These are phyloP conservation scores for Sula dactylatra DNA, from an alignment of 2,113 vertebrate species.

Conservation along the genomic window DNA sequence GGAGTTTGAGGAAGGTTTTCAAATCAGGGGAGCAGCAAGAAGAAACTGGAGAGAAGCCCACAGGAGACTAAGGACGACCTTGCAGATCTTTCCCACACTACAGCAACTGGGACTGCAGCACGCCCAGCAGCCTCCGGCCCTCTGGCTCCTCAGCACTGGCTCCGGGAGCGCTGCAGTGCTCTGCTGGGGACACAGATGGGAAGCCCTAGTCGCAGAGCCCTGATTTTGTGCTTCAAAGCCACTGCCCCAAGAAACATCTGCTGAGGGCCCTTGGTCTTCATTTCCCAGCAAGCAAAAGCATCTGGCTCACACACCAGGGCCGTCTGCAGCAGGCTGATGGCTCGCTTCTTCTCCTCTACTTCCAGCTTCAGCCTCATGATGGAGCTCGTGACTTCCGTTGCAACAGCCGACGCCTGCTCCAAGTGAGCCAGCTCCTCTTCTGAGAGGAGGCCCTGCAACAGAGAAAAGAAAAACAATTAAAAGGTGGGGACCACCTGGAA, in stretches of 20 bases:
- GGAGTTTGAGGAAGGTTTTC: not conserved
- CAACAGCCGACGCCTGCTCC: slow-evolving; percentile 80
- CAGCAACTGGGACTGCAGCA: fast-evolving
- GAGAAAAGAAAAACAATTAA: fast-evolving
- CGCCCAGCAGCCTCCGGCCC: not conserved
- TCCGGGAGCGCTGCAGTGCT: fast-evolving
- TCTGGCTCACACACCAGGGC: slow-evolving; percentile 78
- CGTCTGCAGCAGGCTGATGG: slow-evolving; percentile 83
- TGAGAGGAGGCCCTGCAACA: slow-evolving; percentile 70
- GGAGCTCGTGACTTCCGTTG: slow-evolving; percentile 79
- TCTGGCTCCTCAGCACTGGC: not conserved
- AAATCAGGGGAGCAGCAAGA: not conserved
- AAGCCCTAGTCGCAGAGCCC: not conserved
- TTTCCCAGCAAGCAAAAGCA: not conserved
- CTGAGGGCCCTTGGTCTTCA: not conserved
- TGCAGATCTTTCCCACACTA: not conserved
- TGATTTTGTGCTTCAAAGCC: not conserved
- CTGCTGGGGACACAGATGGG: not conserved
- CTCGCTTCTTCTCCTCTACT: slow-evolving; percentile 89
- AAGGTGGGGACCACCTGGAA: not conserved
- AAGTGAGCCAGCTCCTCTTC: slow-evolving; percentile 81
- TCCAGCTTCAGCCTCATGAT: slow-evolving; percentile 88
- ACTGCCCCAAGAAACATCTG: not conserved
- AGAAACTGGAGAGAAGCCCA: not conserved
- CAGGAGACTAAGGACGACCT: not conserved